Base-by-base conservation (phyloP, 2,113 vertebrate genomes). In the Morone saxatilis region DNA sequence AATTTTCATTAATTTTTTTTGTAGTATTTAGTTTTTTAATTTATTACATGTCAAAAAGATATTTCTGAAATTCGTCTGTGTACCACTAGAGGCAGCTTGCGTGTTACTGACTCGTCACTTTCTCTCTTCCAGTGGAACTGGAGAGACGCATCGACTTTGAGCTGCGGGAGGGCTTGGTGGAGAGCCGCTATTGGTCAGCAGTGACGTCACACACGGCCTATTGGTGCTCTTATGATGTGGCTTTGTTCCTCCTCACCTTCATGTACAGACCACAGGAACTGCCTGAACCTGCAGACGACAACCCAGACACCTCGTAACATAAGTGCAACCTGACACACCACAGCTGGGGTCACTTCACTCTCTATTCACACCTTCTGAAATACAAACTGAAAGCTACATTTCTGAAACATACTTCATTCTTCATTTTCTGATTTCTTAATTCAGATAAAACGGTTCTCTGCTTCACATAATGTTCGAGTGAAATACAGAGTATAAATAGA, bases 201-300 rank as follows among this genome's bases (percentile, higher is more conserved):
- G 98, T 99, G 93, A 99, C 98, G 0, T 99, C 98, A 0, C 98
- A 99, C 91, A 99, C 98, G 3, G 97, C 97, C 62, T 99, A 99
- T 12, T 99, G 98, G 98, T 99, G 97, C 19, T 99, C 98, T 4
- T 96, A 97, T 88, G 98, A 99, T 63, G 96, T 99, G 45, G 97
- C 98, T 13, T 96, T 99, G 12, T 99, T 99, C 86, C 96, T 99
- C 1, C 96, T 99, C 67, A 98, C 97, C 45, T 99, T 99, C 92
- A 97, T 99, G 96, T 97, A 96, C 90, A 96, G 96, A 90, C 96
- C 96, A 2, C 95, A 96, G 71, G 96, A 96, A 4, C 20, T 25
- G 0, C 12, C 81, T 3, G 89, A 91, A 41, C 53, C 79, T 70
- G 40, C 77, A 45, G 89, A 93, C 4, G 93, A 96, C 43, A 90